A percentile compares a stretch with the other conserved stretches of the same genome.
phyloP scores from a whole-genome alignment of 1,140 invertebrate species.

The Drosophila albomicans region DNA sequence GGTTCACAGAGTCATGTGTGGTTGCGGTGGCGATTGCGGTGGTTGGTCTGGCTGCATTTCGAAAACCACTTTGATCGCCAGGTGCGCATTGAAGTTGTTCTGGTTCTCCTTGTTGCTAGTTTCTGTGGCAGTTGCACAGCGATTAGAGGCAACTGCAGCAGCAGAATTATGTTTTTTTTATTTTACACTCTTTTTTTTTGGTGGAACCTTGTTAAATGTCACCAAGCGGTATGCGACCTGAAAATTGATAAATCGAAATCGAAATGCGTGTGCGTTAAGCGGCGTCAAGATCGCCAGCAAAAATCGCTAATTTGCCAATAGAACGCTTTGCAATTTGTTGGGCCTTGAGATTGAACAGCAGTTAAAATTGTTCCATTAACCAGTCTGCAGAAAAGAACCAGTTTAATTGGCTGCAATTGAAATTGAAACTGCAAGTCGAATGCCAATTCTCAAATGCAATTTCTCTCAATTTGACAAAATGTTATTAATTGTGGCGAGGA shows the following conservation, averaged over 20 bases:
- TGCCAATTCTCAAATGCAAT: constrained; percentile 50
- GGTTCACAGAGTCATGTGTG: constrained; percentile 30
- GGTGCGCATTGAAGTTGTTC: constrained; percentile 77
- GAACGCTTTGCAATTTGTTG: constrained; percentile 46
- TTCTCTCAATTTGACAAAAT: constrained; percentile 75
- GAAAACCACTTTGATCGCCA: constrained; percentile 78
- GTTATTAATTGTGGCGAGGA: constrained; percentile 74
- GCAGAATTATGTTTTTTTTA: background rate
- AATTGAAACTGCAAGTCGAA: background rate
- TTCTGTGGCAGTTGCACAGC: constrained; percentile 30
- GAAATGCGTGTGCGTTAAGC: constrained; percentile 64
- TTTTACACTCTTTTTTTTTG: constrained; percentile 35
- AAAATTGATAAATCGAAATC: constrained; percentile 74
- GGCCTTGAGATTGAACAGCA: constrained; percentile 53
- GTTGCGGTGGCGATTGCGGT: constrained; percentile 25
- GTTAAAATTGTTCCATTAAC: constrained; percentile 50
- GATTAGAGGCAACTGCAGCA: constrained; percentile 13
- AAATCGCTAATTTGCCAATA: constrained; percentile 64
- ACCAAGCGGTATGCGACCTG: constrained; percentile 76
- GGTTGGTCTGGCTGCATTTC: constrained; percentile 63
- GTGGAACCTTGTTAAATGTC: constrained; percentile 82
- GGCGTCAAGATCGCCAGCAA: constrained; percentile 36
- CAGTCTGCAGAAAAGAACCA: constrained; percentile 29
- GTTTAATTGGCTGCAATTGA: constrained; percentile 38
- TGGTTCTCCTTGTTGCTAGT: constrained; percentile 78